Conservation (phyloP, 2,797 vertebrate genomes). For the Eleutherodactylus coqui region DNA sequence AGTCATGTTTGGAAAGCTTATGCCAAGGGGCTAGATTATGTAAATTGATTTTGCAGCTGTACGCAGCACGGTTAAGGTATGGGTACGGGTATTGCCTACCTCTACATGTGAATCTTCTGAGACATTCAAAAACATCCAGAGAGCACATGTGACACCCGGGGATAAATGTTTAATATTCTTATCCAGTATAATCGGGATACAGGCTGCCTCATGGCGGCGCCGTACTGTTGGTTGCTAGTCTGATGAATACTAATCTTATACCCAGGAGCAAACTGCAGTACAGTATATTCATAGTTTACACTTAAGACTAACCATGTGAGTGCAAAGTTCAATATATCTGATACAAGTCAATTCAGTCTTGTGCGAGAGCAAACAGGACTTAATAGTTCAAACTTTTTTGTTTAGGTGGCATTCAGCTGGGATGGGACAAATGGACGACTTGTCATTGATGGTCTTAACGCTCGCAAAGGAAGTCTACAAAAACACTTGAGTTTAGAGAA, state of each 20-base stretch:
- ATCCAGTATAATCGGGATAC: too few species aligned
- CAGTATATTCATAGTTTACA: neutral
- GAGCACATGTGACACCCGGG: neutral
- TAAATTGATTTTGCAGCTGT: too few species aligned
- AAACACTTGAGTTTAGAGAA: constrained; percentile 73
- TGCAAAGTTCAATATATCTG: neutral
- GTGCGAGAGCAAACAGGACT: neutral
- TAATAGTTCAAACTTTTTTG: neutral
- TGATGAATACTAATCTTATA: neutral
- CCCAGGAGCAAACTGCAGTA: neutral
- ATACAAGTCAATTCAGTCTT: neutral
- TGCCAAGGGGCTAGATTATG: too few species aligned
- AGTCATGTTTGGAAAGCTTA: too few species aligned
- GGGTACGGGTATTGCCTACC: too few species aligned
- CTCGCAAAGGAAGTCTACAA: constrained; percentile 78
- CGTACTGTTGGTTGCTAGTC: neutral
- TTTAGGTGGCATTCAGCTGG: constrained; percentile 84
- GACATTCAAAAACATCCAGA: neutral
- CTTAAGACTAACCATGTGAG: neutral
- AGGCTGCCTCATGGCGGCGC: too few species aligned
- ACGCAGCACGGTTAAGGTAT: too few species aligned
- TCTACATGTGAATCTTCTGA: too few species aligned
- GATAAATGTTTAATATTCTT: neutral
- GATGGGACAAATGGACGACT: constrained; percentile 79
- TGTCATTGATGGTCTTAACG: constrained; percentile 86